These are phyloP conservation scores for Oscheius myriophilus DNA, from an alignment of 2,888 invertebrate species.

Conservation along the genomic window DNA sequence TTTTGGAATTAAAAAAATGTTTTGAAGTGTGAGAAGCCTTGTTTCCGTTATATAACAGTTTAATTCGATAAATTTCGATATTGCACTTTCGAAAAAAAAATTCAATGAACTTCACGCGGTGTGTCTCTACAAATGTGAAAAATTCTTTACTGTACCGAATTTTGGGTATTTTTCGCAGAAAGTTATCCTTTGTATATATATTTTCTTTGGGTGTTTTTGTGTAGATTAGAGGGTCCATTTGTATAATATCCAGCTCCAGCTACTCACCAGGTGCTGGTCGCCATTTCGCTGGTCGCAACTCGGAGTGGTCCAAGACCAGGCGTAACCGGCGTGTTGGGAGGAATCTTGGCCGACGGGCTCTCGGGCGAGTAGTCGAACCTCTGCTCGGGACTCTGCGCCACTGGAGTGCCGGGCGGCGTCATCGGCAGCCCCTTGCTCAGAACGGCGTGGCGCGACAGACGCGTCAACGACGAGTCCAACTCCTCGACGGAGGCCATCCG, in stretches of 20 bases:
- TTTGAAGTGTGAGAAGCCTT: too few relatives aligned
- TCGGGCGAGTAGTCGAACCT: constrained; percentile 22
- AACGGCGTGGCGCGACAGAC: constrained; percentile 23
- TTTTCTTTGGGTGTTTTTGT: too few relatives aligned
- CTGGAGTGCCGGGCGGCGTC: constrained; percentile 32
- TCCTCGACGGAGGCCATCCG: constrained; percentile 33
- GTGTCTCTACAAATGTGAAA: too few relatives aligned
- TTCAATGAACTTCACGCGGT: too few relatives aligned
- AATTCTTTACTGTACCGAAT: too few relatives aligned
- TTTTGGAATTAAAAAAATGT: too few relatives aligned
- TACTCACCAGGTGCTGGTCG: background rate
- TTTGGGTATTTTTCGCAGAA: too few relatives aligned
- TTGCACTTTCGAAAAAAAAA: too few relatives aligned
- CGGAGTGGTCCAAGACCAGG: background rate
- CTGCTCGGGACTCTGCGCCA: constrained; percentile 25
- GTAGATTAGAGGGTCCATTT: too few relatives aligned
- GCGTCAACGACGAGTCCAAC: constrained; percentile 30
- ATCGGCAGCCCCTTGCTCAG: constrained; percentile 18
- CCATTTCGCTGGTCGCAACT: constrained; percentile 7
- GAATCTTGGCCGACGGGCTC: constrained; percentile 19
- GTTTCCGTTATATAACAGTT: too few relatives aligned
- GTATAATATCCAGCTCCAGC: background rate
- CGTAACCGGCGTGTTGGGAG: constrained; percentile 27
- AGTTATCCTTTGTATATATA: too few relatives aligned
- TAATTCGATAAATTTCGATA: too few relatives aligned